These are phyloP conservation scores for Eptatretus burgeri DNA, from an alignment of 2,113 vertebrate genomes.

Conservation along the genomic window DNA sequence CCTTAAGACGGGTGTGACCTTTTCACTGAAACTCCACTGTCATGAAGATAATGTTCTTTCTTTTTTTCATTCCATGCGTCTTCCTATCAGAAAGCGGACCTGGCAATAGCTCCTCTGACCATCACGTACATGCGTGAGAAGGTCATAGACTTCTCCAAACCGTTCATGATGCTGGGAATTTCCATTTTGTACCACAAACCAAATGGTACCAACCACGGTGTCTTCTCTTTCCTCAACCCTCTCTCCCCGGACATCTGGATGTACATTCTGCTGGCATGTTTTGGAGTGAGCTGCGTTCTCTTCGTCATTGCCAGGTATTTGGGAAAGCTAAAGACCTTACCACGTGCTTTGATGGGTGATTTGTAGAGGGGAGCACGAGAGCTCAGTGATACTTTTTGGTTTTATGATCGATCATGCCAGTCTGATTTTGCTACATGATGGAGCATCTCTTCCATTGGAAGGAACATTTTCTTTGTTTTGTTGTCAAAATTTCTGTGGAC, in stretches of 20 bases:
- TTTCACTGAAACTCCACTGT: no score
- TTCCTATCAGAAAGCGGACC: conserved; percentile 69
- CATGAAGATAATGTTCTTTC: no score
- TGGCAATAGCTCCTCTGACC: conserved; percentile 83
- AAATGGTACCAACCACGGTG: conserved; percentile 96
- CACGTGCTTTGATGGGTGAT: no score
- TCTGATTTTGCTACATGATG: no score
- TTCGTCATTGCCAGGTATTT: conserved; percentile 99
- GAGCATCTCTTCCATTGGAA: no score
- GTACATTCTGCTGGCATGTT: conserved; percentile 99
- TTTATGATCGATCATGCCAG: no score
- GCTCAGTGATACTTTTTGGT: no score
- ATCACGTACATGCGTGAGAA: conserved; percentile 94
- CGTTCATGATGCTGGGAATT: conserved; percentile 99
- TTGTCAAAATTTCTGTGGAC: no score
- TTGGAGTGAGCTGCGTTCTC: conserved; percentile 99
- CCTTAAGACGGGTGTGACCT: no score
- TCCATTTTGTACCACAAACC: conserved; percentile 99
- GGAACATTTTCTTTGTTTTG: no score
- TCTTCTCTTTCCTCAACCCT: conserved; percentile 99
- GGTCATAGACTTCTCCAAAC: conserved; percentile 98
- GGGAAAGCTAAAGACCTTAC: background rate
- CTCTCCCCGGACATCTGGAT: conserved; percentile 99
- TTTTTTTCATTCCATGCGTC: no score
- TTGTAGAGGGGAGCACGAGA: no score